Evolutionary conservation across 2,888 invertebrate genomes (phyloP).

Genomic region (Marronus borbonicus): DNA sequence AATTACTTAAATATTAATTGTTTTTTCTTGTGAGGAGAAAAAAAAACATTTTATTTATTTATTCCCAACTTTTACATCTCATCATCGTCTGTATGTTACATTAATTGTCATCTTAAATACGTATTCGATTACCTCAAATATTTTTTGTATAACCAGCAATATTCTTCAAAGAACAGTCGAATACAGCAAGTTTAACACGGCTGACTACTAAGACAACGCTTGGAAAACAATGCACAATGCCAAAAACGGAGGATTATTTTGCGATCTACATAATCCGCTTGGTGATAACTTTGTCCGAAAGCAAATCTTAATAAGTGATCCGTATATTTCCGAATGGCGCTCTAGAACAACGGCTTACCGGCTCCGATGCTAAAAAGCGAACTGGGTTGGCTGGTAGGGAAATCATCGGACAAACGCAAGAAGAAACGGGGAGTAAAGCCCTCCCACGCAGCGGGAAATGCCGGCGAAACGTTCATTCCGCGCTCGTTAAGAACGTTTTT

Average conservation of each 20-base stretch:
- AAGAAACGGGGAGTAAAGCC: slow-evolving; percentile 3
- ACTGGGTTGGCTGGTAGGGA: neutral
- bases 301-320: slow-evolving; percentile 30
- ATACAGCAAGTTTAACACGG: too few species aligned
- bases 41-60: too few species aligned
- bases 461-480: neutral
- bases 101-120: too few species aligned
- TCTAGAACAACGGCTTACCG: slow-evolving; percentile 3
- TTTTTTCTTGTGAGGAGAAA: too few species aligned
- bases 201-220: neutral
- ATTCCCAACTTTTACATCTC: too few species aligned
- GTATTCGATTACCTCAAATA: too few species aligned
- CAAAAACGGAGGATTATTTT: slow-evolving; percentile 7
- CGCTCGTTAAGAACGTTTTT: slow-evolving; percentile 12
- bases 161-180: too few species aligned
- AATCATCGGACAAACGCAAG: slow-evolving; percentile 5
- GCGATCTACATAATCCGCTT: slow-evolving; percentile 29
- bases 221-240: neutral
- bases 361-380: neutral
- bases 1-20: too few species aligned
- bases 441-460: neutral
- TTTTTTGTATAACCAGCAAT: too few species aligned
- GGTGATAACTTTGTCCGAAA: slow-evolving; percentile 25
- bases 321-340: slow-evolving; percentile 23
- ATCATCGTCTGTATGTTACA: too few species aligned